Evolutionary conservation across 2,113 vertebrate species (phyloP), one percentile per base, ranked within the genome.

Genomic region (Coryphaenoides rupestris): DNA sequence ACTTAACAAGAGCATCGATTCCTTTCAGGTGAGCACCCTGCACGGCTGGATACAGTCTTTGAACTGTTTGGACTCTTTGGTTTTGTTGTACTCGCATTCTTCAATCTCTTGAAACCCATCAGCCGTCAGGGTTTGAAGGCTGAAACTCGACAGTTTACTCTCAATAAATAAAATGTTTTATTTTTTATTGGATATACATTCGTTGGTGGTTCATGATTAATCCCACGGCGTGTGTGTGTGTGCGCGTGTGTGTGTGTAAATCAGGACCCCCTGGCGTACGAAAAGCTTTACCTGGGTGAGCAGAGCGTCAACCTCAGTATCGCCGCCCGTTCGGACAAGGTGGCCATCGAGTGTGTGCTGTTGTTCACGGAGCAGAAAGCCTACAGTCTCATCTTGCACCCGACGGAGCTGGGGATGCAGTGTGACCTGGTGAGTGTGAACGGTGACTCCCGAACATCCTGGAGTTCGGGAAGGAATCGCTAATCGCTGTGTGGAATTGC

Each of bases 231-330:
- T 7, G 9, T 40, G 6, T 69, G 14, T 74, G 28, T 68, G 19
- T 67, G 21, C n/a, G 9, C 33, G 5, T 7, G 9, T 40, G 6
- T 69, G 14, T 74, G 28, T 68, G 19, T 67, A 21, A n/a, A n/a
- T 78, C 65, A 99, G 97, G 93, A 93, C 66, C 91, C 92, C 71
- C 13, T 70, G n/a, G 65, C 84, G 12, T 95, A 98, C 74, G 81
- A 84, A 61, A 89, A 70, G 57, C 61, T 98, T 58, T 72, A 80
- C 7, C 62, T 98, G 65, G 73, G 69, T 4, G 80, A 56, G 19
- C 21, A 81, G 22, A 77, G 66, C 6, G 76, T 90, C 64, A n/a
- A 33, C 2, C 58, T 93, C 60, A 56, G 0, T 0, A 77, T 96
- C 6, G 19, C 53, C 0, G 63, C 96, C 54, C 61, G 57, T 53